Conservation (phyloP, 2,888 invertebrate species). For the Rhamphomyia laevipes region DNA sequence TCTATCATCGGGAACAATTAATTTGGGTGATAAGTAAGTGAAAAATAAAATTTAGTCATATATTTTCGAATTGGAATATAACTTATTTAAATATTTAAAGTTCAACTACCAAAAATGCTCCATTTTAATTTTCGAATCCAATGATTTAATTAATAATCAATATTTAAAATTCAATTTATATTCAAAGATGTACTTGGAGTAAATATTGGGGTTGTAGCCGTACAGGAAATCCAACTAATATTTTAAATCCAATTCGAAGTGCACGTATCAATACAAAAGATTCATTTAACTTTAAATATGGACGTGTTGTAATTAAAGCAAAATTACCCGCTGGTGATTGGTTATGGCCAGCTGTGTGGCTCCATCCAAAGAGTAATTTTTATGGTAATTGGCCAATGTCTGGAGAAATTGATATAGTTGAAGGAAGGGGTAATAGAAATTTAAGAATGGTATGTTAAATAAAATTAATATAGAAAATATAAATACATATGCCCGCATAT, state of each 20-base stretch:
- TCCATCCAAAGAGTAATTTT: slow-evolving; percentile 46
- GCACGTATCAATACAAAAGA: slow-evolving; percentile 50
- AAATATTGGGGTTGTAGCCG: slow-evolving; percentile 39
- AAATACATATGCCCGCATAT: neutral
- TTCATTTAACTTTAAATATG: slow-evolving; percentile 54
- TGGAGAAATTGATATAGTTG: slow-evolving; percentile 60
- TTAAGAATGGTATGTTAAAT: slow-evolving; percentile 22
- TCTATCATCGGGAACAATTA: slow-evolving; percentile 41
- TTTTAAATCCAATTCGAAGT: slow-evolving; percentile 37
- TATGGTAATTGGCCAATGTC: slow-evolving; percentile 61
- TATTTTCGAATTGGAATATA: neutral
- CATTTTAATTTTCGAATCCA: slow-evolving; percentile 44
- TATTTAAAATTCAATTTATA: slow-evolving; percentile 16
- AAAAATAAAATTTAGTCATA: neutral
- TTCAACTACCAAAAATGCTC: slow-evolving; percentile 34
- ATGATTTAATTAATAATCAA: neutral
- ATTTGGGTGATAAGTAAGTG: slow-evolving; percentile 43
- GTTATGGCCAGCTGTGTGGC: slow-evolving; percentile 49
- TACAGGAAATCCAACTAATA: slow-evolving; percentile 1
- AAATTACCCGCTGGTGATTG: slow-evolving; percentile 61
- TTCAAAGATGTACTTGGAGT: slow-evolving; percentile 45
- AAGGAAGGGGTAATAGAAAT: slow-evolving; percentile 51
- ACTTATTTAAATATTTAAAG: neutral
- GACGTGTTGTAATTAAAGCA: slow-evolving; percentile 50
- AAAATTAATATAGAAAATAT: neutral